Evolutionary conservation across 2,797 vertebrate genomes (phyloP).

Genomic region (Pseudomugil tenellus): DNA sequence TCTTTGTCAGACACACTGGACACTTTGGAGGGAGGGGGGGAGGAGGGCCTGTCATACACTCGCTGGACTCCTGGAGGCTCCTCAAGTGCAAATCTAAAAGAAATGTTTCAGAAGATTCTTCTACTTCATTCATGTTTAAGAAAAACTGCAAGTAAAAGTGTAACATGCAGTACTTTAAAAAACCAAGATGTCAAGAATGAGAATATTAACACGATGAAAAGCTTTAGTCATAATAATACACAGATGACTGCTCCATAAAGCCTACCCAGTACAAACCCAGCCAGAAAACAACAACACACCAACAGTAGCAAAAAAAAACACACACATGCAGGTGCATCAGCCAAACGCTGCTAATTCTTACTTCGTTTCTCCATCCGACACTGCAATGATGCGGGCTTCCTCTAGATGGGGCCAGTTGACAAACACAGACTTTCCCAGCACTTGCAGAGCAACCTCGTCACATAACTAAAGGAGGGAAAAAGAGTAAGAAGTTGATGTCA

Average conservation of each 20-base stretch:
- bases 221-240: no score
- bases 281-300: no score
- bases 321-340: no score
- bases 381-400: slow-evolving; percentile 92
- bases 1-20: slow-evolving; percentile 89
- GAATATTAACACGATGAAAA: not conserved
- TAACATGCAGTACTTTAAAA: not conserved
- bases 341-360: slow-evolving; percentile 70
- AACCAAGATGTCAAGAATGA: not conserved
- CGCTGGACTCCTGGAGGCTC: slow-evolving; percentile 88
- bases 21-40: slow-evolving; percentile 88
- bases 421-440: slow-evolving; percentile 90
- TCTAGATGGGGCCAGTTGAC: slow-evolving; percentile 98
- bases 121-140: not conserved
- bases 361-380: slow-evolving; percentile 94
- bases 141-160: not conserved
- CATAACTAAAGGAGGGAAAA: slow-evolving; percentile 74
- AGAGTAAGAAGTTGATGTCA: not conserved
- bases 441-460: slow-evolving; percentile 82
- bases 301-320: no score
- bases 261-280: no score
- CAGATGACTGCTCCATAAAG: no score
- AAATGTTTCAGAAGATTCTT: not conserved
- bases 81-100: slow-evolving; percentile 88
- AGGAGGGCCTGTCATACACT: slow-evolving; percentile 82